Evolutionary conservation across 2,888 invertebrate species (phyloP).

Genomic region (Athalia cordata): DNA sequence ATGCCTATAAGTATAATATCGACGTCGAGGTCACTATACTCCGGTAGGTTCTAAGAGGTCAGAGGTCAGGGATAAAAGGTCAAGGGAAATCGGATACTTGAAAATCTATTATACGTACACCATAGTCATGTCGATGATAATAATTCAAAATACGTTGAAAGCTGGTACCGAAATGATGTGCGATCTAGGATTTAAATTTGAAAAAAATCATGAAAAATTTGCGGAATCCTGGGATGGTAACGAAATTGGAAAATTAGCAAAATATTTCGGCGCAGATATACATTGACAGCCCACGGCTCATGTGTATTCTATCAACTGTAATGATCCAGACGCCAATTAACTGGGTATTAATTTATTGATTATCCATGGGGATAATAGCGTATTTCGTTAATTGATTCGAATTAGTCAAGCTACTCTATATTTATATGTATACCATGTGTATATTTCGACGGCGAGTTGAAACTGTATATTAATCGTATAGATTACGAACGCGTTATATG

Average conservation of each 20-base stretch:
- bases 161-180: neutral
- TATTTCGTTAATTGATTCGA: neutral
- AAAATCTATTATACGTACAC: neutral
- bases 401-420: neutral
- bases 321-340: slow-evolving; percentile 38
- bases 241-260: neutral
- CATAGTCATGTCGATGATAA: too few species aligned
- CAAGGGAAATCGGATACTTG: slow-evolving; percentile 1
- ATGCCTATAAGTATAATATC: neutral
- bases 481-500: too few species aligned
- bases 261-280: neutral
- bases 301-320: too few species aligned
- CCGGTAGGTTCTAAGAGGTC: slow-evolving; percentile 2
- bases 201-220: neutral
- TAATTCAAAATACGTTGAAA: too few species aligned
- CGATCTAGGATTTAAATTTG: too few species aligned
- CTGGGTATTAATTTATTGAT: slow-evolving; percentile 47
- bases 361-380: slow-evolving; percentile 28
- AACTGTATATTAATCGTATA: too few species aligned
- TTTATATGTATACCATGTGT: neutral
- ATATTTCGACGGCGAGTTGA: too few species aligned
- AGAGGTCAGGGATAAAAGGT: slow-evolving; percentile 2
- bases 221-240: slow-evolving; percentile 12
- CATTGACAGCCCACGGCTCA: too few species aligned
- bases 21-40: neutral